A percentile compares a stretch with the other conserved stretches of the same genome.
Conservation (phyloP, 1,140 invertebrate genomes). For the Pogonognathellus flavescens region DNA sequence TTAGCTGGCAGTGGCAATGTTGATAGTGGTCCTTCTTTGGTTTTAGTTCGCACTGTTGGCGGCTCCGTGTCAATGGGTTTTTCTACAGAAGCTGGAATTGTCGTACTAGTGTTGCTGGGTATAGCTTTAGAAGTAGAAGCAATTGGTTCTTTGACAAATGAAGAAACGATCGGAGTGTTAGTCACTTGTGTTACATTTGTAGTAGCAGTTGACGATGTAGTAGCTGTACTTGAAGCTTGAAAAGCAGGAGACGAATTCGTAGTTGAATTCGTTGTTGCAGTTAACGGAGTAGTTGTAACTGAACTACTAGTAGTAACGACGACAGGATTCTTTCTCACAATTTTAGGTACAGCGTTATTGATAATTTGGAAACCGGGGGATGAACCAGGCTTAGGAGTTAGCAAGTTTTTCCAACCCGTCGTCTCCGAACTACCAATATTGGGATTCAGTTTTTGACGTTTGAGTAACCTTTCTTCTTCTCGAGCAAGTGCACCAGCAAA, state of each 20-base stretch:
- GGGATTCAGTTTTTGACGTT: background rate
- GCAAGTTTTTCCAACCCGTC: background rate
- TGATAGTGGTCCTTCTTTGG: background rate
- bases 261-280: too few species aligned
- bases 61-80: background rate
- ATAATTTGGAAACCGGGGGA: background rate
- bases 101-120: background rate
- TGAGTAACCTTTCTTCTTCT: background rate
- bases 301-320: background rate
- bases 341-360: background rate
- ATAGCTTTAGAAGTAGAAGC: background rate
- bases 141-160: background rate
- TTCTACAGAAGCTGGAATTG: too few species aligned
- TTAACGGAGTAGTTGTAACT: background rate
- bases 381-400: background rate
- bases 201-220: constrained; percentile 25
- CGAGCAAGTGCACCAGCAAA: background rate
- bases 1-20: background rate
- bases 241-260: background rate
- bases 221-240: too few species aligned
- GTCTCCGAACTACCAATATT: background rate
- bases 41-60: background rate
- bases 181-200: constrained; percentile 9
- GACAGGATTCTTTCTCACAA: background rate
- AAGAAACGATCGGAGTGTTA: constrained; percentile 3